These are phyloP conservation scores for Glaucomys volans DNA, from an alignment of 2,113 vertebrate species.

Conservation along the genomic window DNA sequence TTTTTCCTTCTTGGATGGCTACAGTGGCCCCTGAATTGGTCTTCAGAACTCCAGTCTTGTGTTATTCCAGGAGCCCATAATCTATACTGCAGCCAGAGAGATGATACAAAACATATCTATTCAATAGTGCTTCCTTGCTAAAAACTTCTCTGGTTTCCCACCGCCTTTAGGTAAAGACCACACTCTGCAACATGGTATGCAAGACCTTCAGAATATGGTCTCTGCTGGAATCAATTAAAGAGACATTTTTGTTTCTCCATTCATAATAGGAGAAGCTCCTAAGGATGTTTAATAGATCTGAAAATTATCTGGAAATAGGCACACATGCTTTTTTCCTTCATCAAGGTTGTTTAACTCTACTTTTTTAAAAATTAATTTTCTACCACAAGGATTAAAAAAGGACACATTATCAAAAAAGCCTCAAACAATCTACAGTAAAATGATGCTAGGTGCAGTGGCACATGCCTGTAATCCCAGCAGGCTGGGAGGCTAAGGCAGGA, in stretches of 20 bases:
- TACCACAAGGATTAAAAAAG: background rate
- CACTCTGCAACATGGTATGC: background rate
- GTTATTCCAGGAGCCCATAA: background rate
- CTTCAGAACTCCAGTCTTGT: background rate
- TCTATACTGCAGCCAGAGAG: background rate
- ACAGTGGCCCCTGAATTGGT: background rate
- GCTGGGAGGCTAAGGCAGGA: too few species aligned
- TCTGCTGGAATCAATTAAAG: background rate
- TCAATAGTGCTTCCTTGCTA: background rate
- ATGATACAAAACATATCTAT: background rate
- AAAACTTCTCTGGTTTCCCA: background rate
- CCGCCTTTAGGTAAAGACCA: background rate
- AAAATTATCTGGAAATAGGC: background rate
- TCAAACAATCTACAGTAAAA: background rate
- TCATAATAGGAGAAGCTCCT: background rate
- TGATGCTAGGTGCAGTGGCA: too few species aligned
- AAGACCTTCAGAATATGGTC: background rate
- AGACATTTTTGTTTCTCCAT: background rate
- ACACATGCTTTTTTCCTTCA: background rate
- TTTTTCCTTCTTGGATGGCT: background rate
- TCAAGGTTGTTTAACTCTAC: background rate
- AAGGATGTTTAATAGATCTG: background rate
- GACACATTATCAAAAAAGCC: background rate
- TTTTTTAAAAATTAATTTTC: background rate
- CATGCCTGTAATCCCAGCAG: too few species aligned